phyloP scores from a whole-genome alignment of 1,140 invertebrate species.

The Bombus impatiens region DNA sequence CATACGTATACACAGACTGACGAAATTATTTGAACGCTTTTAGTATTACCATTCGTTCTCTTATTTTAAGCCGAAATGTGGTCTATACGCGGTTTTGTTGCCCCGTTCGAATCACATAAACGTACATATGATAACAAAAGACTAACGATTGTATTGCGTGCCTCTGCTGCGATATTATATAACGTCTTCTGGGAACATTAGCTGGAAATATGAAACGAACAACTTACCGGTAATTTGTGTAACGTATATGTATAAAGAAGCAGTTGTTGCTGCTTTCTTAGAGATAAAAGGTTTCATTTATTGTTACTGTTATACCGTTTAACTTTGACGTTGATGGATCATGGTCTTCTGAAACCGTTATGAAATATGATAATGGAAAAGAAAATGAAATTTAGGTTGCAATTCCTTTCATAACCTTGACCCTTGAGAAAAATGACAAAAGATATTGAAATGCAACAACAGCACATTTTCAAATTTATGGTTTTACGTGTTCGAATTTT shows the following conservation, averaged over 20 bases:
- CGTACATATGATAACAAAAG: background rate
- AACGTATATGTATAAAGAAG: background rate
- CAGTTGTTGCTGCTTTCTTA: background rate
- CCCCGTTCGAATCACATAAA: background rate
- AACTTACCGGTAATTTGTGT: constrained; percentile 8
- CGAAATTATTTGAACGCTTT: too few relatives aligned
- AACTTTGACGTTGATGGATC: background rate
- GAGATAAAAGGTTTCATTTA: background rate
- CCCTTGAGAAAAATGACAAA: background rate
- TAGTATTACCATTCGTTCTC: too few relatives aligned
- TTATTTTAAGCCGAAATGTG: background rate
- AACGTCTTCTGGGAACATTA: background rate
- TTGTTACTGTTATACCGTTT: background rate
- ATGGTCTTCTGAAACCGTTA: background rate
- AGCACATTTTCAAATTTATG: background rate
- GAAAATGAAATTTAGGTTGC: background rate
- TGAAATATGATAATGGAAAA: background rate
- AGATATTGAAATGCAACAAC: rapidly evolving
- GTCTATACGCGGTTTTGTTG: background rate
- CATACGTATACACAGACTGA: background rate
- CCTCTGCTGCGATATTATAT: background rate
- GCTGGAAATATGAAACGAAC: background rate
- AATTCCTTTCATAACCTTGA: background rate
- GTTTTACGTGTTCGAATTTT: too few relatives aligned
- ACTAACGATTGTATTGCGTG: background rate